Evolutionary conservation across 2,888 invertebrate genomes (phyloP).

Genomic region (Oconnorella tubifera): DNA sequence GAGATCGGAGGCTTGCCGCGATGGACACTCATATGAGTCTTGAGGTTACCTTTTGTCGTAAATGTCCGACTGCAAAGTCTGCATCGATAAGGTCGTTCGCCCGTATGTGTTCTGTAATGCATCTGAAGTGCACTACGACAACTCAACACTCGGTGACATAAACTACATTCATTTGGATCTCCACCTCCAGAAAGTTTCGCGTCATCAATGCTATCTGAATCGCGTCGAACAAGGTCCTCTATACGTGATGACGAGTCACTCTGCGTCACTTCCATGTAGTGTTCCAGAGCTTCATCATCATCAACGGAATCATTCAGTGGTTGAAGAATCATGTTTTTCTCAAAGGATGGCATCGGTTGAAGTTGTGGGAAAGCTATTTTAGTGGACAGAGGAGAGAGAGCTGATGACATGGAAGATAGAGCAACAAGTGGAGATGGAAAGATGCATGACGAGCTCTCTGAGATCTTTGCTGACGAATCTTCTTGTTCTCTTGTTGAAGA

Average conservation of each 20-base stretch:
- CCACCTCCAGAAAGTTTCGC: slow-evolving; percentile 65
- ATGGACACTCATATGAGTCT: slow-evolving; percentile 99
- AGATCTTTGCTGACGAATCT: neutral
- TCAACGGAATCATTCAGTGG: no score
- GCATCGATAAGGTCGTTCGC: slow-evolving; percentile 55
- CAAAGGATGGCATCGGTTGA: slow-evolving; percentile 16
- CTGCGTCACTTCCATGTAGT: slow-evolving; percentile 88
- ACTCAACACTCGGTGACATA: slow-evolving; percentile 91
- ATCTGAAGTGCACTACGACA: slow-evolving; percentile 96
- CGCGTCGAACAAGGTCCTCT: slow-evolving; percentile 93
- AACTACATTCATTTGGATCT: slow-evolving; percentile 97
- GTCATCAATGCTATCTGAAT: slow-evolving; percentile 94
- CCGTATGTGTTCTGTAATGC: slow-evolving; percentile 71
- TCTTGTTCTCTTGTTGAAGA: neutral
- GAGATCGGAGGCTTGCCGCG: slow-evolving; percentile 82
- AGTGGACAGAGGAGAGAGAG: slow-evolving; percentile 7
- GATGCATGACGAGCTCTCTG: neutral
- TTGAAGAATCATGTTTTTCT: slow-evolving; percentile 27
- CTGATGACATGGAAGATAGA: slow-evolving; percentile 24
- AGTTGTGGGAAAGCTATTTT: neutral
- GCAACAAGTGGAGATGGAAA: slow-evolving; percentile 18
- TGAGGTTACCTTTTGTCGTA: slow-evolving; percentile 98
- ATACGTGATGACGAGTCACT: slow-evolving; percentile 94
- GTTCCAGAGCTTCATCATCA: slow-evolving; percentile 52
- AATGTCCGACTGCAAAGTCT: slow-evolving; percentile 72